Evolutionary conservation across 2,797 vertebrate species (phyloP).

Genomic region (Falco novaeseelandiae): DNA sequence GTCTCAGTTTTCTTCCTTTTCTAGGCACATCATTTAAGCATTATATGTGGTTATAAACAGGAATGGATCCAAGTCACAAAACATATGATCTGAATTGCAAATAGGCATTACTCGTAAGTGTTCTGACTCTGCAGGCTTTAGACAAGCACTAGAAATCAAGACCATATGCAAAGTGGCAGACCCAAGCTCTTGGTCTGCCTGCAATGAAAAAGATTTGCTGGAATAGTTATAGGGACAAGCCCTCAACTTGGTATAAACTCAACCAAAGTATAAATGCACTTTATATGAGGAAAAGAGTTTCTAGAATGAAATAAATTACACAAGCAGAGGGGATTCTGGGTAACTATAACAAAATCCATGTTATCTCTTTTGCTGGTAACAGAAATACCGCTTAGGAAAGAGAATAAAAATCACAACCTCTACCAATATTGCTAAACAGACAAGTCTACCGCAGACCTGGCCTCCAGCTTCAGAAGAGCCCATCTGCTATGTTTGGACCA

Average conservation of each 20-base stretch:
- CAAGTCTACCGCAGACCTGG: neutral
- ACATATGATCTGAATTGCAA: neutral
- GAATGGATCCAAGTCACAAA: constrained; percentile 5
- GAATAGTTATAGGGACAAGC: neutral
- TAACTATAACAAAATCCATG: neutral
- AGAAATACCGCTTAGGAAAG: neutral
- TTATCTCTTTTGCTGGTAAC: neutral
- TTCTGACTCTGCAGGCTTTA: neutral
- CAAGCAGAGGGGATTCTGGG: neutral
- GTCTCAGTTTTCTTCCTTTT: neutral
- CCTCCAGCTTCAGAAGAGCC: neutral
- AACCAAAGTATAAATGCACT: neutral
- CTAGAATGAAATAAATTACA: neutral
- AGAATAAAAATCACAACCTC: neutral
- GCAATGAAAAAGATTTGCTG: neutral
- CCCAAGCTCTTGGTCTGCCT: neutral
- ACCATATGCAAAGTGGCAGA: neutral
- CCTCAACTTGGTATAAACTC: neutral
- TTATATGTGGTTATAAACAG: neutral
- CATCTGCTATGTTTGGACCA: accelerated
- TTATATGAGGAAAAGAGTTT: neutral
- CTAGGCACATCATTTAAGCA: neutral
- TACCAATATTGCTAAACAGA: neutral
- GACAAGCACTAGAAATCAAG: neutral
- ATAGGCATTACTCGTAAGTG: neutral